A percentile compares a stretch with the other conserved stretches of the same genome.
Evolutionary conservation across 1,140 invertebrate species (phyloP).

Genomic region (Cyclina sinensis): DNA sequence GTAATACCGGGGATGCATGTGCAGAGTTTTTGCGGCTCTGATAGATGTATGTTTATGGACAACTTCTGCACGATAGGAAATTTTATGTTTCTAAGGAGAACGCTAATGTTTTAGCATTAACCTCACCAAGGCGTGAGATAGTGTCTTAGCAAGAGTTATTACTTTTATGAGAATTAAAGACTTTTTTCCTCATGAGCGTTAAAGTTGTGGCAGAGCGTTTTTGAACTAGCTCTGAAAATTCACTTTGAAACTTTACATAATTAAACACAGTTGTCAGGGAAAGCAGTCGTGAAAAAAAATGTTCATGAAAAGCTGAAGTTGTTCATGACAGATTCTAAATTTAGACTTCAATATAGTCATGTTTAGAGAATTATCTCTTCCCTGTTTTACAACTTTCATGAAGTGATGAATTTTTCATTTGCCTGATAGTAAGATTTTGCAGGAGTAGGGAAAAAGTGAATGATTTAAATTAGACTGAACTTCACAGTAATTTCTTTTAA

Average conservation of each 20-base stretch:
- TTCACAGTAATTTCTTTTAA: no score
- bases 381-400: not conserved
- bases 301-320: not conserved
- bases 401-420: not conserved
- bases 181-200: not conserved
- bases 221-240: not conserved
- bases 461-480: no score
- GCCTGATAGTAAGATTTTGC: not conserved
- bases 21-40: constrained; percentile 18
- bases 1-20: constrained; percentile 41
- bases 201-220: not conserved
- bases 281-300: not conserved
- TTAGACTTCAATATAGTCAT: not conserved
- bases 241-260: not conserved
- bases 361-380: not conserved
- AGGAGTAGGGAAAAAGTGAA: no score
- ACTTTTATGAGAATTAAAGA: not conserved
- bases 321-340: not conserved
- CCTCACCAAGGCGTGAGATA: constrained; percentile 13
- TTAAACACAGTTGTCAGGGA: not conserved
- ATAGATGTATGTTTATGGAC: constrained; percentile 59
- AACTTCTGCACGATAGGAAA: constrained; percentile 19
- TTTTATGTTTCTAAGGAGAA: constrained; percentile 21
- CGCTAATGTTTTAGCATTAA: constrained; percentile 37
- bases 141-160: constrained; percentile 31